These are phyloP conservation scores for Burhinus bistriatus DNA, from an alignment of 2,113 vertebrate genomes.

Conservation along the genomic window DNA sequence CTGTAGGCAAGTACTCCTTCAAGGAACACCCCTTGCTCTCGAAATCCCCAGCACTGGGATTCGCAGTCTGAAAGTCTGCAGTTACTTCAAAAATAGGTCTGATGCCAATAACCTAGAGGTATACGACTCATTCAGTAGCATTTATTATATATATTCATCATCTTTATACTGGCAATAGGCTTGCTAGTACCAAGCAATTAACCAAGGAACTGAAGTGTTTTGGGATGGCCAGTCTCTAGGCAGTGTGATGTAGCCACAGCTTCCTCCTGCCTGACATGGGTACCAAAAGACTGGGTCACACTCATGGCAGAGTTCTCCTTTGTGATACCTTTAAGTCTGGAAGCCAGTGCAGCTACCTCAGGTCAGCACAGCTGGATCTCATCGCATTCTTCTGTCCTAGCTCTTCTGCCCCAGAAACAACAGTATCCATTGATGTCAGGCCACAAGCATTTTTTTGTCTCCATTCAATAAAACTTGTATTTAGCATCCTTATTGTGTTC, in stretches of 20 bases:
- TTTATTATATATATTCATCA: not conserved
- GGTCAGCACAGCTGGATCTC: not conserved
- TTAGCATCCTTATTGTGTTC: not conserved
- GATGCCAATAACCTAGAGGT: not conserved
- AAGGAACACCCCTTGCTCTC: not conserved
- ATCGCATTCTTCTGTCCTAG: not conserved
- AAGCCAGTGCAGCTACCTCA: not conserved
- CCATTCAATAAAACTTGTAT: not conserved
- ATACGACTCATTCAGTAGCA: not conserved
- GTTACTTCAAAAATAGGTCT: not conserved
- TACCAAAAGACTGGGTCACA: not conserved
- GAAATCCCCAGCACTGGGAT: not conserved
- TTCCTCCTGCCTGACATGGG: not conserved
- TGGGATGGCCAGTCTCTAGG: not conserved
- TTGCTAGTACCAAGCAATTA: not conserved
- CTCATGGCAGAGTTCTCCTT: not conserved
- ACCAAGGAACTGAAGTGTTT: not conserved
- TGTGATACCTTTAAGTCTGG: not conserved
- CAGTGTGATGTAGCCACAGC: not conserved
- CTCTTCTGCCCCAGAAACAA: not conserved
- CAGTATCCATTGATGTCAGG: not conserved
- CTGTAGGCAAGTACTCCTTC: not conserved
- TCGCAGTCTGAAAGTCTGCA: not conserved
- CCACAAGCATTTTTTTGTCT: not conserved
- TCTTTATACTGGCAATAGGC: not conserved